Evolutionary conservation across 2,888 invertebrate species (phyloP).

Genomic region (Pseudanteris insignis): DNA sequence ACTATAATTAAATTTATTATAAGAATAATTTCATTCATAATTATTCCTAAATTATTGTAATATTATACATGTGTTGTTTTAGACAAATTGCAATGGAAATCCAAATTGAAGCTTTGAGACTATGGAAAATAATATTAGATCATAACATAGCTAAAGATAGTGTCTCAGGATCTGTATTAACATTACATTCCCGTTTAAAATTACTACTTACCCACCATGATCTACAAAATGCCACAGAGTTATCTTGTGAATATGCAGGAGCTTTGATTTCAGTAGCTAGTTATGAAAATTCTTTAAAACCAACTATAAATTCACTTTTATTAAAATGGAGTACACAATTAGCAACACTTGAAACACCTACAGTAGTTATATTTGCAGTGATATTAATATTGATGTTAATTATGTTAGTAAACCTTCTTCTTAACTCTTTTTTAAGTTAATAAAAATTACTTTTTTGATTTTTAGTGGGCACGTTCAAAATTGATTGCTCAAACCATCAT

Average conservation of each 20-base stretch:
- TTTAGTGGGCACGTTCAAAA: constrained; percentile 57
- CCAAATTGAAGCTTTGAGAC: constrained; percentile 58
- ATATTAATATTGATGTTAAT: no score
- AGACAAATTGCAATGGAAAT: constrained; percentile 48
- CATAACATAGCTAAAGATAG: constrained; percentile 55
- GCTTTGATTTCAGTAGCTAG: constrained; percentile 54
- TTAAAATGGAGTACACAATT: constrained; percentile 61
- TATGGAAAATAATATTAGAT: constrained; percentile 58
- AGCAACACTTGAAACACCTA: constrained; percentile 45
- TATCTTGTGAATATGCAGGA: constrained; percentile 60
- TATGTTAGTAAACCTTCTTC: no score
- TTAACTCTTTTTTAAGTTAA: no score
- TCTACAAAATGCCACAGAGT: constrained; percentile 54
- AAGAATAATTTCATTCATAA: neutral
- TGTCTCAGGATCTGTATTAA: constrained; percentile 52
- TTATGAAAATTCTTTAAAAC: constrained; percentile 48
- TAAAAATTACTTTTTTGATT: neutral
- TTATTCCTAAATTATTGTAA: neutral
- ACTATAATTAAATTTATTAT: neutral
- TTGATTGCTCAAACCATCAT: constrained; percentile 54
- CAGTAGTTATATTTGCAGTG: constrained; percentile 43
- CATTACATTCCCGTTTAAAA: constrained; percentile 55
- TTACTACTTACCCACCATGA: constrained; percentile 56
- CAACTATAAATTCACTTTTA: constrained; percentile 51
- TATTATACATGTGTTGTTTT: neutral